phyloP scores from a whole-genome alignment of 2,888 invertebrate species.

The Agriopis leucophaearia region DNA sequence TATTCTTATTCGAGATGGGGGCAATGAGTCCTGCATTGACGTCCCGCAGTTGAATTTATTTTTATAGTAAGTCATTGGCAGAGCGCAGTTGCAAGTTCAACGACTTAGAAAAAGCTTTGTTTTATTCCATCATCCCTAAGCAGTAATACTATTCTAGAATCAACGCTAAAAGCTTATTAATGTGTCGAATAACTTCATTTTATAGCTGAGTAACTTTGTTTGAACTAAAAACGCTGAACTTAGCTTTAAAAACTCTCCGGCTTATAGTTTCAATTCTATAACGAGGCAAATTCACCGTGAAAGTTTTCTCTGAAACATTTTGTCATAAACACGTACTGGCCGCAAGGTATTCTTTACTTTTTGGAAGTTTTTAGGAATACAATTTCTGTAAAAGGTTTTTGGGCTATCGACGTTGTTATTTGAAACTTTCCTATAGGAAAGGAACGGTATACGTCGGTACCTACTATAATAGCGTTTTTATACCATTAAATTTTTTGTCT shows the following conservation, averaged over 20 bases:
- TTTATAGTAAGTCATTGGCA: neutral
- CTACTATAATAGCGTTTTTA: no score
- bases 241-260: slow-evolving; percentile 38
- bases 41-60: neutral
- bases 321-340: slow-evolving; percentile 28
- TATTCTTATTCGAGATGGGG: neutral
- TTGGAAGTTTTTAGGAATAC: slow-evolving; percentile 7
- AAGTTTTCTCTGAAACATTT: slow-evolving; percentile 29
- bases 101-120: neutral
- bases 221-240: slow-evolving; percentile 32
- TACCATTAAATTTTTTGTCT: no score
- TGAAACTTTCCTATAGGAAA: slow-evolving; percentile 1
- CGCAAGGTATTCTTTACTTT: slow-evolving; percentile 12
- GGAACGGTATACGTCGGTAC: neutral
- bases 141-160: neutral
- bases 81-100: slow-evolving; percentile 3
- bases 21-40: no score
- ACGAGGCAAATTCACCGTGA: slow-evolving; percentile 46
- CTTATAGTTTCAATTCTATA: slow-evolving; percentile 50
- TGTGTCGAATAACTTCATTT: slow-evolving; percentile 15
- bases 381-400: slow-evolving; percentile 11
- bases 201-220: slow-evolving; percentile 33
- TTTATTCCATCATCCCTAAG: neutral
- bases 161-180: slow-evolving; percentile 10
- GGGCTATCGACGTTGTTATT: slow-evolving; percentile 1